These are phyloP conservation scores for Scaptodrosophila lebanonensis DNA, from an alignment of 1,140 invertebrate genomes.

Conservation along the genomic window DNA sequence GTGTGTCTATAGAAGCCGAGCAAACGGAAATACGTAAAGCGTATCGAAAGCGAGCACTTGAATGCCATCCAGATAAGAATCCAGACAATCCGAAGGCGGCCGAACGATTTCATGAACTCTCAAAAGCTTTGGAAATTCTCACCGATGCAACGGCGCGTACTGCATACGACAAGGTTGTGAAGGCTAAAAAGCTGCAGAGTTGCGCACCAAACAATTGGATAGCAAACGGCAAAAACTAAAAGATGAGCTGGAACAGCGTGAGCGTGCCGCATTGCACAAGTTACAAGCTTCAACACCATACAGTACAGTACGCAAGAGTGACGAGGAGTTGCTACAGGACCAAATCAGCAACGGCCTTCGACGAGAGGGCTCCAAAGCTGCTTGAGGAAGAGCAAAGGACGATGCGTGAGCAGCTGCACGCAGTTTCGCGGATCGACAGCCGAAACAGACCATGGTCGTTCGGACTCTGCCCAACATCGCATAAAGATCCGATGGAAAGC, in stretches of 20 bases:
- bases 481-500: conserved; percentile 91
- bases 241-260: conserved; percentile 91
- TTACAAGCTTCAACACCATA: conserved; percentile 50
- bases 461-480: conserved; percentile 80
- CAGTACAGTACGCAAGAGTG: conserved; percentile 78
- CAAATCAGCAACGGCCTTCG: conserved; percentile 90
- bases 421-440: conserved; percentile 36
- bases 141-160: conserved; percentile 86
- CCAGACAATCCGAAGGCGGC: conserved; percentile 93
- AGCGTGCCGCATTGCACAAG: conserved; percentile 79
- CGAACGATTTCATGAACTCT: conserved; percentile 91
- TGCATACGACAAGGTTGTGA: conserved; percentile 92
- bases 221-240: conserved; percentile 91
- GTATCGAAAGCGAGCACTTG: conserved; percentile 93
- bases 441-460: conserved; percentile 57
- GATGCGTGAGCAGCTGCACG: conserved; percentile 80
- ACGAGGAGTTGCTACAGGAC: conserved; percentile 83
- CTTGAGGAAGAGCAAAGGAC: conserved; percentile 85
- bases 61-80: conserved; percentile 97
- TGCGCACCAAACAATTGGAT: conserved; percentile 87
- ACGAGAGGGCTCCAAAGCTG: conserved; percentile 85
- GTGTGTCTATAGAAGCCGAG: conserved; percentile 82
- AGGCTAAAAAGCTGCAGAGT: conserved; percentile 88
- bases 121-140: conserved; percentile 90
- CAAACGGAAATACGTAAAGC: conserved; percentile 92